Evolutionary conservation across 1,140 invertebrate species (phyloP), one percentile per base, ranked within the genome.

Genomic region (Trichoplusia ni): DNA sequence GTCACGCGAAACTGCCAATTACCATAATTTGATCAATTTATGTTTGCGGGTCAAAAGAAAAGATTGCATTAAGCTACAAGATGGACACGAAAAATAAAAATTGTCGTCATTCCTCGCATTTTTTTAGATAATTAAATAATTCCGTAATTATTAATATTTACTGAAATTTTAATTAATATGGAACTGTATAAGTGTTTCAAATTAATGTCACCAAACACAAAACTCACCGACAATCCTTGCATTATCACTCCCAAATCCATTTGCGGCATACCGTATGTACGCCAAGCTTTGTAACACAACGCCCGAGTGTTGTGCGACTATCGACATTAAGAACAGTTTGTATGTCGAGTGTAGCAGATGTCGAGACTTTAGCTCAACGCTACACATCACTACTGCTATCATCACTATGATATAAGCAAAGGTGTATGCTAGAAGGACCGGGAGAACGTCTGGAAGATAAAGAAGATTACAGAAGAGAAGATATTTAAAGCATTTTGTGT

Each of bases 321-420:
- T 84, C 0, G 96, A 96, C 1, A 92, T 69, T 9, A 97, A 91
- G 81, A 95, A 98, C 63, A 98, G 82, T 82, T 97, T 97, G 86
- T 97, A 98, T 0, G 97, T 98, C 0, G 95, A 92, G 82, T 98
- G 97, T 27, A 98, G 91, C 0, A 98, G 84, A 79, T 97, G 95
- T 23, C 96, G 90, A 1, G 93, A 92, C 65, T 94, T 93, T 4
- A 98, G 84, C 76, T 96, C 93, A 54, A 94, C 93, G 35, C 94
- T 93, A 75, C 93, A 94, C 64, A 94, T 89, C 29, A 94, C 91
- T 23, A 94, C 92, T 0, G 92, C 93, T 31, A 94, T 83, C 68
- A 94, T 82, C 4, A 95, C 88, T 35, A 95, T 88, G 5, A 93
- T 90, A 71, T 95, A 95, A 0, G 93, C 90, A 16, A 94, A 88